phyloP scores from a whole-genome alignment of 2,113 vertebrate species.

The Camelus bactrianus region DNA sequence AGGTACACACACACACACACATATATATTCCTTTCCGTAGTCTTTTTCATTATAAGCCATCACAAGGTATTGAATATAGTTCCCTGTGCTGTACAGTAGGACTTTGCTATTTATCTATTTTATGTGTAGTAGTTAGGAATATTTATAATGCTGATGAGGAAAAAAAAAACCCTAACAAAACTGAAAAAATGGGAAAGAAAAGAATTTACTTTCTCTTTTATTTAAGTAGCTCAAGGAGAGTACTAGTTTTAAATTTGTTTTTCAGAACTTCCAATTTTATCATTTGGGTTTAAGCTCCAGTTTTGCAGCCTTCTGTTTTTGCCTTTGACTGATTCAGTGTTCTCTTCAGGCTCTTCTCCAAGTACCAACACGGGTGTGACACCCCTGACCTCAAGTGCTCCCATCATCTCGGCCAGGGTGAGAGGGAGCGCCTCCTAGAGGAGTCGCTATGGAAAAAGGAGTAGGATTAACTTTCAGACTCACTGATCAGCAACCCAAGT shows the following conservation, averaged over 20 bases:
- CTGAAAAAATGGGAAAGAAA: not conserved
- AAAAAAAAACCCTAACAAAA: not conserved
- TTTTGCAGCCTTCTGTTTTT: not conserved
- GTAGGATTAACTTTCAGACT: not conserved
- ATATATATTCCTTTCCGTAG: too few species aligned
- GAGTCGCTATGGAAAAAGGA: not conserved
- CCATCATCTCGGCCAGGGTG: not conserved
- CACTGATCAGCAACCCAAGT: fast-evolving
- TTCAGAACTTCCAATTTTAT: not conserved
- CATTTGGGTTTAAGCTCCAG: not conserved
- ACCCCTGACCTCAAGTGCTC: not conserved
- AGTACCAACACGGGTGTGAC: not conserved
- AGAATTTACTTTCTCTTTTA: not conserved
- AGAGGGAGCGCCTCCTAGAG: fast-evolving
- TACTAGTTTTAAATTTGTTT: not conserved
- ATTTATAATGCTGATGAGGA: not conserved
- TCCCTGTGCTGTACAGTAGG: too few species aligned
- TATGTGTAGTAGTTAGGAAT: not conserved
- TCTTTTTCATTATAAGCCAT: too few species aligned
- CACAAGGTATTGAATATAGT: too few species aligned
- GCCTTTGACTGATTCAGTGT: not conserved
- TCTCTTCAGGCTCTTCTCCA: not conserved
- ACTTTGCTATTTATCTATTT: too few species aligned
- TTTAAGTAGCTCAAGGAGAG: not conserved
- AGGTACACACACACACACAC: too few species aligned